Evolutionary conservation across 2,888 invertebrate genomes (phyloP).

Genomic region (Caenorhabditis virilis): DNA sequence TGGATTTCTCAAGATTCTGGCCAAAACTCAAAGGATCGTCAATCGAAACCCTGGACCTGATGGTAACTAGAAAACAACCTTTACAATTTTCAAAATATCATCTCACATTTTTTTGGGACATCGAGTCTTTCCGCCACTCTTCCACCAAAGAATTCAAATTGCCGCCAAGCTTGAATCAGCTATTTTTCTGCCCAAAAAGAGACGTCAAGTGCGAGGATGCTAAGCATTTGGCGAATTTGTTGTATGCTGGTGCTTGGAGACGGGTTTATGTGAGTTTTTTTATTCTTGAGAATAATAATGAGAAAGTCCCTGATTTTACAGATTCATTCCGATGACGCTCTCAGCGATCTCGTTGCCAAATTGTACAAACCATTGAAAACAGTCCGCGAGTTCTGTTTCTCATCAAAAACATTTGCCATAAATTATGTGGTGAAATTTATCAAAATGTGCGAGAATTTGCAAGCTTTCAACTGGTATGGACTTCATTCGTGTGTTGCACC

Average conservation of each 20-base stretch:
- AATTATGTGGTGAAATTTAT: slow-evolving; percentile 24
- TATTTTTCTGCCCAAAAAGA: slow-evolving; percentile 34
- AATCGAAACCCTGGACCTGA: slow-evolving; percentile 23
- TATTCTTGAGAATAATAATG: not conserved
- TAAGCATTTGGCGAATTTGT: slow-evolving; percentile 22
- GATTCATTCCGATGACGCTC: slow-evolving; percentile 25
- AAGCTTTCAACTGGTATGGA: slow-evolving; percentile 35
- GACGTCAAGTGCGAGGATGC: slow-evolving; percentile 14
- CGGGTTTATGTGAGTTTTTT: slow-evolving; percentile 22
- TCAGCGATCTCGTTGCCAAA: slow-evolving; percentile 3
- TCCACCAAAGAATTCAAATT: slow-evolving; percentile 28
- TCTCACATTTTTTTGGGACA: slow-evolving; percentile 19
- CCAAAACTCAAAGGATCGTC: slow-evolving; percentile 23
- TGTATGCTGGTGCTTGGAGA: slow-evolving; percentile 23
- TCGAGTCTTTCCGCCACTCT: slow-evolving; percentile 34
- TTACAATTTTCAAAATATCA: not conserved
- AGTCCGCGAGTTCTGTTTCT: slow-evolving; percentile 29
- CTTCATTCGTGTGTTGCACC: slow-evolving; percentile 36
- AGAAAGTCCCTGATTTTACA: slow-evolving; percentile 2
- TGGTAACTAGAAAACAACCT: slow-evolving; percentile 8
- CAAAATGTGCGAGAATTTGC: slow-evolving; percentile 15
- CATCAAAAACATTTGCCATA: slow-evolving; percentile 25
- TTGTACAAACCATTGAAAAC: slow-evolving; percentile 20
- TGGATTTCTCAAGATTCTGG: slow-evolving; percentile 29
- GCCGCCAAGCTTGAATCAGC: slow-evolving; percentile 22